These are phyloP conservation scores for Drosophila littoralis DNA, from an alignment of 1,140 invertebrate genomes.

Conservation along the genomic window DNA sequence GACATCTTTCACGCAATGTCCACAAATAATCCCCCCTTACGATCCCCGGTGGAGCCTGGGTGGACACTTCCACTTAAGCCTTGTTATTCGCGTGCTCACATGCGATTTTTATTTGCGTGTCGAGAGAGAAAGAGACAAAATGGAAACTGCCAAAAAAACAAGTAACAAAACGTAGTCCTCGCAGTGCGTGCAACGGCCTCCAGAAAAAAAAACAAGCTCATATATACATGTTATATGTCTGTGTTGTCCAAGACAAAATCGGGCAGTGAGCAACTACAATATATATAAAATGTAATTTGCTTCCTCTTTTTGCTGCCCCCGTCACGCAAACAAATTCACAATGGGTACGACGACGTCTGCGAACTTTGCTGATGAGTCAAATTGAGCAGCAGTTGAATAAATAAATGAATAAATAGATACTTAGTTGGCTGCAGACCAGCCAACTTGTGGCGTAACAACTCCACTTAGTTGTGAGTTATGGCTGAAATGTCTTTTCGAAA, in stretches of 20 bases:
- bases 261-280: conserved; percentile 40
- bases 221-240: conserved; percentile 13
- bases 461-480: conserved; percentile 29
- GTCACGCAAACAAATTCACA: conserved; percentile 56
- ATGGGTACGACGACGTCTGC: conserved; percentile 30
- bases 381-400: conserved; percentile 65
- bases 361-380: conserved; percentile 70
- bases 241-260: conserved; percentile 19
- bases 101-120: conserved; percentile 78
- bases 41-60: neutral
- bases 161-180: conserved; percentile 51
- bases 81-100: conserved; percentile 73
- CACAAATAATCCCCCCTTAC: conserved; percentile 2
- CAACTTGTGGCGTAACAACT: conserved; percentile 34
- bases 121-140: conserved; percentile 49
- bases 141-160: conserved; percentile 46
- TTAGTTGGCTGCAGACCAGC: conserved; percentile 16
- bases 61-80: conserved; percentile 41
- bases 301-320: conserved; percentile 26
- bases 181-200: conserved; percentile 54
- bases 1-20: conserved; percentile 64
- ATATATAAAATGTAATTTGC: conserved; percentile 66
- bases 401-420: conserved; percentile 51
- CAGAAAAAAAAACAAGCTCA: conserved; percentile 13
- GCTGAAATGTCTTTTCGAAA: neutral